phyloP scores from a whole-genome alignment of 35 echinoderm and acorn worm species.

The Heliocidaris erythrogramma region DNA sequence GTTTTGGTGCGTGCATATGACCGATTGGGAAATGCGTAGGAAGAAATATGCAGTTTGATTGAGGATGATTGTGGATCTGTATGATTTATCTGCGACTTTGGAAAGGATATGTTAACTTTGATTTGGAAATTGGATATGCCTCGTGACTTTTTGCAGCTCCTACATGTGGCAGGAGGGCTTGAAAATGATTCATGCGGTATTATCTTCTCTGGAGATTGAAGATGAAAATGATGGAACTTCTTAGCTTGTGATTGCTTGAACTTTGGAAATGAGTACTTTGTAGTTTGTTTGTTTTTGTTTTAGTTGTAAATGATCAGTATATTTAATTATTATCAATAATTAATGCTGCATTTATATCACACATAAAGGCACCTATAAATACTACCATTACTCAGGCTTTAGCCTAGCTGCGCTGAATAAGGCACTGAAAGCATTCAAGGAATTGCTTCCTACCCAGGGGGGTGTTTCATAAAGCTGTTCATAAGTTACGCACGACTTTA shows the following conservation, averaged over 20 bases:
- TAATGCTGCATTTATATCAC: background rate
- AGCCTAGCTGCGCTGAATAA: no score
- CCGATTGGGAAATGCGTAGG: no score
- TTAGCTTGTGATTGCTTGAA: background rate
- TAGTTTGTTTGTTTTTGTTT: no score
- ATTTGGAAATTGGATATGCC: background rate
- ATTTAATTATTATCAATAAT: background rate
- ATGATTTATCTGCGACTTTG: background rate
- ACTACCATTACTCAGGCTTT: no score
- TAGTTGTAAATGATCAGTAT: background rate
- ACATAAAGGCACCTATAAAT: no score
- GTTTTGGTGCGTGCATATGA: background rate
- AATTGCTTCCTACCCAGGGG: no score
- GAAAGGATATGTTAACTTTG: background rate
- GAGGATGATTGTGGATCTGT: background rate
- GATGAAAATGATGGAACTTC: background rate
- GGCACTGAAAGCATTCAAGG: no score
- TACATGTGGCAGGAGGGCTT: background rate
- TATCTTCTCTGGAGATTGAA: no score
- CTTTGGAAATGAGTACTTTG: background rate
- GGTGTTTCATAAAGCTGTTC: no score
- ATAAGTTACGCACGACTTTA: no score
- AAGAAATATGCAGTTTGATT: background rate
- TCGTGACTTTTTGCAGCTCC: background rate
- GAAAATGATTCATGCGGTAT: background rate